Evolutionary conservation across 2,797 vertebrate genomes (phyloP).

Genomic region (Alosa sapidissima): DNA sequence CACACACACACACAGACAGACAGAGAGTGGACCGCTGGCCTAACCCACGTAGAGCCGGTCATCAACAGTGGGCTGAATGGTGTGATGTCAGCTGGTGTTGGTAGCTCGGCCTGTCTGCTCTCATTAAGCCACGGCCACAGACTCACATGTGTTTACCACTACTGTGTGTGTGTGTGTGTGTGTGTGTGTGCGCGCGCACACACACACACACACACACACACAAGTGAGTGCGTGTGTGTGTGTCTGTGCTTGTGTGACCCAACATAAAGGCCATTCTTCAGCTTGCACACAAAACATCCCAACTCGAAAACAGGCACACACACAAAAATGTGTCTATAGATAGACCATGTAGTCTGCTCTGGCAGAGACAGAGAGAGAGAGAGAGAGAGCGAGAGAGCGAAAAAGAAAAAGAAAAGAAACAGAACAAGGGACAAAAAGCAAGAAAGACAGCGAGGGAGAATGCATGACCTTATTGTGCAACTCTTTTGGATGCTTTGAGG

Average conservation of each 20-base stretch:
- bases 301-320: not conserved
- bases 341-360: not conserved
- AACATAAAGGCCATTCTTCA: not conserved
- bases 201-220: no score
- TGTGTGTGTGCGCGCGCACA: no score
- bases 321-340: not conserved
- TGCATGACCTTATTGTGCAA: not conserved
- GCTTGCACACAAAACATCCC: no score
- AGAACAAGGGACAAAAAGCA: not conserved
- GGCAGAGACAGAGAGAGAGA: not conserved
- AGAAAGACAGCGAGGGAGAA: not conserved
- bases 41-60: not conserved
- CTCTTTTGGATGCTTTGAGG: not conserved
- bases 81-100: not conserved
- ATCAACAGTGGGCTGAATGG: not conserved
- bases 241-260: no score
- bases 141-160: not conserved
- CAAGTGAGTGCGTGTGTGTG: no score
- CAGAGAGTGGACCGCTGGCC: no score
- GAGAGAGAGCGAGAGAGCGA: not conserved
- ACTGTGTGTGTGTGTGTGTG: not conserved
- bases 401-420: not conserved
- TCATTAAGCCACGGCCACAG: not conserved
- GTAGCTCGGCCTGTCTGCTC: not conserved
- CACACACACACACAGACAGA: not conserved